These are phyloP conservation scores for Procambarus virginalis DNA, from an alignment of 1,140 invertebrate genomes.

Conservation along the genomic window DNA sequence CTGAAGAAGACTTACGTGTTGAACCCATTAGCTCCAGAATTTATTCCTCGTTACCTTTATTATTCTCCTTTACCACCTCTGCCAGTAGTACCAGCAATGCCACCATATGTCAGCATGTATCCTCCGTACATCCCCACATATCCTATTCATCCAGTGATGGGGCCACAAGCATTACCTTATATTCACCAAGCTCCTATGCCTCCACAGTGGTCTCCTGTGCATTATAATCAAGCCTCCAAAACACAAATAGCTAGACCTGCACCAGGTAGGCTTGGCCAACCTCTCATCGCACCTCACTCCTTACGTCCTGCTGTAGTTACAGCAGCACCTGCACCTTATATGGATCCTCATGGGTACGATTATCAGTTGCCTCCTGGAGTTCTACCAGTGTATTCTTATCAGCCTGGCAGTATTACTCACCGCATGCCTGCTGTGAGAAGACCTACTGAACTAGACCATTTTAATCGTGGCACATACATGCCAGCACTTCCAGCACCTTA, in stretches of 20 bases:
- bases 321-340: constrained; percentile 22
- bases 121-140: constrained; percentile 44
- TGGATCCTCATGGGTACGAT: constrained; percentile 40
- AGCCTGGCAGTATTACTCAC: constrained; percentile 25
- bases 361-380: constrained; percentile 40
- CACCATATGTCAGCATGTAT: constrained; percentile 50
- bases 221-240: constrained; percentile 23
- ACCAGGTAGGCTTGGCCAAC: constrained; percentile 37
- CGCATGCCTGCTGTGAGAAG: constrained; percentile 28
- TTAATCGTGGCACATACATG: constrained; percentile 33
- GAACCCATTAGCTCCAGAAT: constrained; percentile 88
- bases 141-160: constrained; percentile 38
- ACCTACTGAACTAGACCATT: constrained; percentile 26
- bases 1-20: constrained; percentile 84
- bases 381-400: constrained; percentile 40
- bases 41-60: constrained; percentile 73
- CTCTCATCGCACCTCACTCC: constrained; percentile 36
- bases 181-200: constrained; percentile 33
- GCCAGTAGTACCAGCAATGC: constrained; percentile 48
- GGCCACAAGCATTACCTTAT: constrained; percentile 51
- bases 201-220: constrained; percentile 39
- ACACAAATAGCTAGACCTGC: constrained; percentile 35
- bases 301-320: constrained; percentile 25
- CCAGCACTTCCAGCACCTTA: constrained; percentile 41
- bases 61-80: constrained; percentile 53